Conservation (phyloP, 2,113 vertebrate genomes). For the Meles meles region DNA sequence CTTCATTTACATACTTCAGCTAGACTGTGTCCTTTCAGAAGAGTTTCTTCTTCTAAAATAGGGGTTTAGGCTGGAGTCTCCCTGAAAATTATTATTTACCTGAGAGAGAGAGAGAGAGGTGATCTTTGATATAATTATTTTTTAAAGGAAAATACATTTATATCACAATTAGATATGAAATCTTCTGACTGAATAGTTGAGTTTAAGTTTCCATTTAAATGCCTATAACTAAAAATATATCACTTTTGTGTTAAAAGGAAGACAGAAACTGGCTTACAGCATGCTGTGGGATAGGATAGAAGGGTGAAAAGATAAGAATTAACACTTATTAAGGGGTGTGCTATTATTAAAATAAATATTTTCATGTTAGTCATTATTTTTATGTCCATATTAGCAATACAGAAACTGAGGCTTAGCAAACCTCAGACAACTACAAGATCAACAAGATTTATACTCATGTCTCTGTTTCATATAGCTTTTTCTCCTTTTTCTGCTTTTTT, state of each 20-base stretch:
- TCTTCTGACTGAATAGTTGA: not conserved
- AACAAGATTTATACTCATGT: not conserved
- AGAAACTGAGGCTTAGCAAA: not conserved
- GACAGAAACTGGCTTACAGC: no score
- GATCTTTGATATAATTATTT: not conserved
- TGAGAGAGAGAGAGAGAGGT: not conserved
- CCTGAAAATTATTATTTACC: not conserved
- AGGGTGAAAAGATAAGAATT: not conserved
- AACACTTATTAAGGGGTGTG: not conserved
- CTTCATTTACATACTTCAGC: not conserved
- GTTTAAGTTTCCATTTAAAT: not conserved
- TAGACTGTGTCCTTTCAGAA: not conserved
- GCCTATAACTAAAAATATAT: not conserved
- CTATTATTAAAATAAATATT: not conserved
- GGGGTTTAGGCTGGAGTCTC: not conserved
- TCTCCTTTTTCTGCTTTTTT: not conserved
- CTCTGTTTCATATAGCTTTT: not conserved
- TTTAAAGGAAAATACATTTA: not conserved
- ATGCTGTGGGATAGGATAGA: not conserved
- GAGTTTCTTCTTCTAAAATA: not conserved
- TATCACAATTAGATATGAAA: not conserved
- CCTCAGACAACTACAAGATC: not conserved
- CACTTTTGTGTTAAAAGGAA: not conserved
- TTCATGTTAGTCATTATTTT: not conserved
- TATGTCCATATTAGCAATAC: not conserved